phyloP scores from a whole-genome alignment of 2,888 invertebrate genomes.

The Scaptomyza tumidula region DNA sequence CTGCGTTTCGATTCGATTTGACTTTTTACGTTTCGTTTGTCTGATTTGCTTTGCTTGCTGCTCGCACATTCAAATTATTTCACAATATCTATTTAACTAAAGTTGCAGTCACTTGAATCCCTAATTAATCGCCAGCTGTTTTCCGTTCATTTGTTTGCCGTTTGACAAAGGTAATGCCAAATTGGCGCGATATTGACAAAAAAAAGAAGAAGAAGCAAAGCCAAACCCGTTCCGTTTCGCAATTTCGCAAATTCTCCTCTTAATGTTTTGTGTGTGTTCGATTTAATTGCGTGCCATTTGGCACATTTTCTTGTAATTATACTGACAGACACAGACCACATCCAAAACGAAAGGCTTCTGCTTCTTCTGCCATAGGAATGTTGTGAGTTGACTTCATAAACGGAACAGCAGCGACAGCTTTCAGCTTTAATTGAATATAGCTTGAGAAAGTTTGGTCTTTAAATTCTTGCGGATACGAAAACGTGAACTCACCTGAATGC shows the following conservation, averaged over 20 bases:
- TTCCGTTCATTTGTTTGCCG: slow-evolving; percentile 19
- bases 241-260: slow-evolving; percentile 12
- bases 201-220: not conserved
- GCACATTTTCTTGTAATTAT: slow-evolving; percentile 58
- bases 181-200: slow-evolving; percentile 37
- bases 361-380: slow-evolving; percentile 11
- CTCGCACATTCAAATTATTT: slow-evolving; percentile 67
- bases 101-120: slow-evolving; percentile 71
- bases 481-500: slow-evolving; percentile 35
- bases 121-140: slow-evolving; percentile 68
- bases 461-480: slow-evolving; percentile 31
- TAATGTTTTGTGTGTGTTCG: slow-evolving; percentile 26
- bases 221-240: slow-evolving; percentile 1
- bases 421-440: slow-evolving; percentile 60
- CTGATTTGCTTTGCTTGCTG: slow-evolving; percentile 46
- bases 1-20: slow-evolving; percentile 35
- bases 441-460: slow-evolving; percentile 41
- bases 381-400: slow-evolving; percentile 61
- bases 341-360: slow-evolving; percentile 41
- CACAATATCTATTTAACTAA: slow-evolving; percentile 75
- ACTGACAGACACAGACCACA: slow-evolving; percentile 33
- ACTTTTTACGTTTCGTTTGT: slow-evolving; percentile 41
- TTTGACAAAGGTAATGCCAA: slow-evolving; percentile 39
- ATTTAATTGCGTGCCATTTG: slow-evolving; percentile 53
- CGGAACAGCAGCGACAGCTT: not conserved